Conservation (phyloP, 2,888 invertebrate species). For the Lasioglossum villosulum region DNA sequence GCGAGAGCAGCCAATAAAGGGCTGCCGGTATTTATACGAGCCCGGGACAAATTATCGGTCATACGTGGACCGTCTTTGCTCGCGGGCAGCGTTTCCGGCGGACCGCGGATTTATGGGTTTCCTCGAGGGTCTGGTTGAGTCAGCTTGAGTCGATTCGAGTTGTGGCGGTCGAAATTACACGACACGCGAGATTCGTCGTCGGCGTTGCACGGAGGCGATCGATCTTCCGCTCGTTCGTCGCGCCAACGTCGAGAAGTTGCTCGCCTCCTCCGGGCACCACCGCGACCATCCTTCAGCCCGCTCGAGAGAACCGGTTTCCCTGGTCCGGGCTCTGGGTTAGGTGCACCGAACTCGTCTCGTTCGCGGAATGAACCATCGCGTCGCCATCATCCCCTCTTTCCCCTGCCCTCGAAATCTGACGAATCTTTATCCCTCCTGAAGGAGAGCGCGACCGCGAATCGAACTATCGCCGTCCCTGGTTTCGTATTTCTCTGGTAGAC, state of each 20-base stretch:
- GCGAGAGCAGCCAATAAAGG: slow-evolving; percentile 30
- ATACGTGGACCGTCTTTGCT: slow-evolving; percentile 20
- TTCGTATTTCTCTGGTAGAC: slow-evolving; percentile 22
- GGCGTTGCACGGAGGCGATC: slow-evolving; percentile 50
- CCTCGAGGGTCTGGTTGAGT: background rate
- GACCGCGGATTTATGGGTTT: background rate
- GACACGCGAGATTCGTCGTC: slow-evolving; percentile 40
- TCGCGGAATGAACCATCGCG: slow-evolving; percentile 31
- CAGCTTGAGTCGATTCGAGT: background rate
- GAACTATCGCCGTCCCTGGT: slow-evolving; percentile 24
- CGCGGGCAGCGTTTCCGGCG: slow-evolving; percentile 12
- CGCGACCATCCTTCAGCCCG: slow-evolving; percentile 67
- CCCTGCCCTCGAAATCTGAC: slow-evolving; percentile 24
- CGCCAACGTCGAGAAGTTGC: slow-evolving; percentile 46
- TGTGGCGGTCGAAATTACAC: slow-evolving; percentile 50
- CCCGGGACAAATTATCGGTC: slow-evolving; percentile 38
- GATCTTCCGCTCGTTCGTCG: slow-evolving; percentile 57
- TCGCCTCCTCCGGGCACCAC: slow-evolving; percentile 53
- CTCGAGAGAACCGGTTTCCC: slow-evolving; percentile 71
- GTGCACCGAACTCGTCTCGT: slow-evolving; percentile 63
- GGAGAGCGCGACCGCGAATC: slow-evolving; percentile 25
- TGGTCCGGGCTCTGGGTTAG: slow-evolving; percentile 43
- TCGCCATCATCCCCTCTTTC: slow-evolving; percentile 21
- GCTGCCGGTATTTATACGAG: slow-evolving; percentile 42
- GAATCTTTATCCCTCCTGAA: slow-evolving; percentile 41